A percentile compares a stretch with the other conserved stretches of the same genome.
These are phyloP conservation scores for Oreochromis spilurus DNA, from an alignment of 2,113 vertebrate species.

Conservation along the genomic window DNA sequence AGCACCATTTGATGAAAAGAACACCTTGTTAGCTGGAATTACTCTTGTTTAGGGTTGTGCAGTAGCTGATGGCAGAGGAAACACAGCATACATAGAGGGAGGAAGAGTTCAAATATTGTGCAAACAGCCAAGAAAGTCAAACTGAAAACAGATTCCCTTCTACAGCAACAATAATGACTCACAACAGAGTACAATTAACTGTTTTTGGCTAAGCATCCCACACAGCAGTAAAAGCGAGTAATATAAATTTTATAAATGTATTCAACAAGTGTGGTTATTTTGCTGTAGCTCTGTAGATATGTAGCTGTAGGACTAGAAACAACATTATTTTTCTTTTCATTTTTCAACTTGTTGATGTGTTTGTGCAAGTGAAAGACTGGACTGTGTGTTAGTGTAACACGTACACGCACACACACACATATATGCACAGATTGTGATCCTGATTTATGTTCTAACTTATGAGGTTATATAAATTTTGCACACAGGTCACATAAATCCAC, in stretches of 20 bases:
- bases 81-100: background rate
- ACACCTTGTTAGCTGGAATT: background rate
- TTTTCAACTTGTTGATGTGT: background rate
- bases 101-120: background rate
- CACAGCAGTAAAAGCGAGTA: background rate
- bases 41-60: background rate
- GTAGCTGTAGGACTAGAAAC: background rate
- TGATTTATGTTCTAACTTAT: background rate
- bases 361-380: background rate
- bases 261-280: background rate
- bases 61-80: background rate
- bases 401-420: background rate
- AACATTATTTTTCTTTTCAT: background rate
- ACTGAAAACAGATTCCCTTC: background rate
- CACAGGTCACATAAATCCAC: constrained; percentile 1
- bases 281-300: background rate
- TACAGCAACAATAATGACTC: background rate
- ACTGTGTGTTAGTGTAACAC: background rate
- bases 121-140: background rate
- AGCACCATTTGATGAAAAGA: background rate
- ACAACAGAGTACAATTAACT: background rate
- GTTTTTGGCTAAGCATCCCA: background rate
- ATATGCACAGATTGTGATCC: background rate
- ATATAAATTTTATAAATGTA: background rate
- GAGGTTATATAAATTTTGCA: background rate